Base-by-base conservation (phyloP, 2,888 invertebrate species). In the Microctonus brassicae region DNA sequence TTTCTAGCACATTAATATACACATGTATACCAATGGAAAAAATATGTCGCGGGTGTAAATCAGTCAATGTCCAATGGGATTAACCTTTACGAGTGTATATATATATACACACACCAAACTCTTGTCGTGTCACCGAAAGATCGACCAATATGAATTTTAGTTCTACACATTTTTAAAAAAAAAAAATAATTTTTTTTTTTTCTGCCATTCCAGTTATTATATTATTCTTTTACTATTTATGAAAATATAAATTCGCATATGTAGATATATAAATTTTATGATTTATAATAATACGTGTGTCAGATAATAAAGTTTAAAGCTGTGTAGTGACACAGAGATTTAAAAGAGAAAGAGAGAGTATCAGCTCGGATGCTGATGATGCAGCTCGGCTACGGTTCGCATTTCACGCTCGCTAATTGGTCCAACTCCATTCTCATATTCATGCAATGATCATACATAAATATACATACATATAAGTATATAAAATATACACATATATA, bases 31-130 rank as follows among this genome's bases (percentile, higher is more conserved):
- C 10, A 20, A 61, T 68, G 36, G 67, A 64, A 74, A 72, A 78
- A 82, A 82, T 78, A 77, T 83, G 83, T 83, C 83, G 79, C 80
- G 76, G 85, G 78, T 75, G 81, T 85, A 85, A 85, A 85, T 85
- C 85, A 85, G 83, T 85, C 85, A 85, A 82, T 73, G 84, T 85
- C 85, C 78, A 66, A 68, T 76, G 72, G 82, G 83, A 83, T 83
- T 83, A 83, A 79, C 79, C 78, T 83, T 82, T 81, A 81, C 80
- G 81, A 79, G 39, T 17, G 17, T 17, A 7, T 47, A 9, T 47
- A 20, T 47, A n/a, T n/a, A 47, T 47, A 36, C 36, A 36, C 6
- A 20, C 17, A 17, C 17, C 17, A n/a, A 1, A 17, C n/a, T 6
- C 7, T 7, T 17, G 6, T 17, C 6, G 4, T 47, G 47, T n/a